Percentiles rank a stretch among this genome's conserved stretches.
phyloP scores from a whole-genome alignment of 2,797 vertebrate genomes.

The Glossophaga mutica region DNA sequence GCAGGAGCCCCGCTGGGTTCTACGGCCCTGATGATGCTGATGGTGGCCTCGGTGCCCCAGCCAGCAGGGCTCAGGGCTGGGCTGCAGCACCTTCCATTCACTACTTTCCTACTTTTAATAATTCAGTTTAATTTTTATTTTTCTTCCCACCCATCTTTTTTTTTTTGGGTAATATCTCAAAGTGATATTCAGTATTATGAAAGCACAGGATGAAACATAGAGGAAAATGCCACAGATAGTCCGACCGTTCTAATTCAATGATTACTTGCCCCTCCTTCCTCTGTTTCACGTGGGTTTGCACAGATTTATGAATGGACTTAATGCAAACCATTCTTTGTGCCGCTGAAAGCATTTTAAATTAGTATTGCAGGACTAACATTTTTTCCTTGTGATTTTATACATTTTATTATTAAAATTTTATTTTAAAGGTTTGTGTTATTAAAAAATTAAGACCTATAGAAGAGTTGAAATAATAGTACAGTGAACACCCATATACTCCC shows the following conservation, averaged over 20 bases:
- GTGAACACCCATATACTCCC: not conserved
- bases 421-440: not conserved
- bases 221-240: not conserved
- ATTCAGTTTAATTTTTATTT: not conserved
- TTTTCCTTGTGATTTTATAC: not conserved
- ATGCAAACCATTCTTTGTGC: not conserved
- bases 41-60: not conserved
- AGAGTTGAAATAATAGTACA: not conserved
- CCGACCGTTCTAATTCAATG: not conserved
- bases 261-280: not conserved
- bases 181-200: conserved; percentile 19
- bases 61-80: not conserved
- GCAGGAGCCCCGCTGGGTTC: not conserved
- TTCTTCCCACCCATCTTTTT: not conserved
- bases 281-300: not conserved
- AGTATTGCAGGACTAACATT: not conserved
- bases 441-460: not conserved
- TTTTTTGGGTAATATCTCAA: not conserved
- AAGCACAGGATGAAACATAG: not conserved
- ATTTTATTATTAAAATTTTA: not conserved
- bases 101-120: not conserved
- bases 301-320: not conserved
- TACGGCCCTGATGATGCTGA: rapidly evolving
- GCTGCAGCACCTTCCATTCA: not conserved
- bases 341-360: not conserved